phyloP scores from a whole-genome alignment of 1,140 invertebrate species.

The Homalodisca vitripennis region DNA sequence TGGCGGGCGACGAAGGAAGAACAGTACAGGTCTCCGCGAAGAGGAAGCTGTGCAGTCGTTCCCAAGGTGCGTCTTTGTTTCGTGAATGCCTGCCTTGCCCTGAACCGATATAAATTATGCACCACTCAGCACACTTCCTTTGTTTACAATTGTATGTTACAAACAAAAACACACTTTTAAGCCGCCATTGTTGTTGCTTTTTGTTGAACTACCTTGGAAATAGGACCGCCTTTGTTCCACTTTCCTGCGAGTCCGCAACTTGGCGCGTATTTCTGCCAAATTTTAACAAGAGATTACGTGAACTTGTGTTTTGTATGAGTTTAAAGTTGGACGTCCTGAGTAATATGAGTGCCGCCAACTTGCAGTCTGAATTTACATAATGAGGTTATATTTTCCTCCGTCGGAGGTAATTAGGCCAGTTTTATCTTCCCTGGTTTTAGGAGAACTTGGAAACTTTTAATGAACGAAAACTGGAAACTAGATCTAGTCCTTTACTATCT shows the following conservation, averaged over 20 bases:
- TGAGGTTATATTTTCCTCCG: background rate
- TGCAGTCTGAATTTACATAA: background rate
- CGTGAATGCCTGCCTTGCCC: too few relatives aligned
- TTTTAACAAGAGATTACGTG: conserved; percentile 13
- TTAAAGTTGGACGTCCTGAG: background rate
- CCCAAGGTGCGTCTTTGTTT: conserved; percentile 20
- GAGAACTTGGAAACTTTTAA: too few relatives aligned
- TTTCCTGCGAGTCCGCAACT: conserved; percentile 20
- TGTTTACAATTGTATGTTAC: conserved; percentile 32
- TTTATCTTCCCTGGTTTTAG: too few relatives aligned
- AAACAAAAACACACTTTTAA: conserved; percentile 36
- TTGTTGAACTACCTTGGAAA: conserved; percentile 28
- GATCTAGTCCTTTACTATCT: too few relatives aligned
- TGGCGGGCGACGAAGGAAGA: too few relatives aligned
- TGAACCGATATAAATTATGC: conserved; percentile 35
- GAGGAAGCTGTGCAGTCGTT: too few relatives aligned
- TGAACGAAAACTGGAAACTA: too few relatives aligned
- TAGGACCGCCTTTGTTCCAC: conserved; percentile 20
- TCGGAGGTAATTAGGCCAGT: too few relatives aligned
- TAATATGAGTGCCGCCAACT: conserved; percentile 8
- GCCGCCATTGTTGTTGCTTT: conserved; percentile 24
- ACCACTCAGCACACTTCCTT: conserved; percentile 26
- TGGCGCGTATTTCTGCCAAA: conserved; percentile 25
- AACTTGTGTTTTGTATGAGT: conserved; percentile 15
- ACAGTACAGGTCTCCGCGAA: too few relatives aligned